Evolutionary conservation across 2,888 invertebrate genomes (phyloP).

Genomic region (Ichneumoninae sp.): DNA sequence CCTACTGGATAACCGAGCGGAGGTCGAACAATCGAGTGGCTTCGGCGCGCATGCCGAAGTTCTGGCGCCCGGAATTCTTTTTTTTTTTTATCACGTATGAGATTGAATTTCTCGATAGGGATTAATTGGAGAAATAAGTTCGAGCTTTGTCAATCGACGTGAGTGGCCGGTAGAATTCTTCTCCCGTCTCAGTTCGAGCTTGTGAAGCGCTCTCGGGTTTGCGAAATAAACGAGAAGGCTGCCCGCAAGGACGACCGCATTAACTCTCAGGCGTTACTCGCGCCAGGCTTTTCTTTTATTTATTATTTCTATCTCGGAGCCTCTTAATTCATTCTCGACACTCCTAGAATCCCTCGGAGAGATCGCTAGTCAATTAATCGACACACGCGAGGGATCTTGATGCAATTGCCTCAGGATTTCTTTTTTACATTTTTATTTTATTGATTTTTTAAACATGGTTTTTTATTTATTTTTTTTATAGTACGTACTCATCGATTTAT

Average conservation of each 20-base stretch:
- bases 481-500: neutral
- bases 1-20: constrained; percentile 42
- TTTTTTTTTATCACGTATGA: neutral
- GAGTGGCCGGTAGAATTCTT: neutral
- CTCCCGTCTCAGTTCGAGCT: constrained; percentile 9
- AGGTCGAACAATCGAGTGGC: constrained; percentile 11
- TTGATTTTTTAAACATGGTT: neutral
- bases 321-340: constrained; percentile 53
- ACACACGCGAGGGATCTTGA: neutral
- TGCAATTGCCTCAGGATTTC: neutral
- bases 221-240: constrained; percentile 62
- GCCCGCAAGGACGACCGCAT: constrained; percentile 71
- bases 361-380: constrained; percentile 35
- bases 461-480: neutral
- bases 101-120: neutral
- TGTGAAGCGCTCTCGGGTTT: constrained; percentile 15
- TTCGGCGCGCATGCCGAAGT: neutral
- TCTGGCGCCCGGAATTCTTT: neutral
- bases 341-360: constrained; percentile 27
- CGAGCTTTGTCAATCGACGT: constrained; percentile 8
- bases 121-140: neutral
- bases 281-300: constrained; percentile 44
- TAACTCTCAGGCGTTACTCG: constrained; percentile 45
- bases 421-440: neutral
- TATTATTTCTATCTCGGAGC: constrained; percentile 17